phyloP scores from a whole-genome alignment of 2,797 vertebrate genomes.

The Myotis findleyi region DNA sequence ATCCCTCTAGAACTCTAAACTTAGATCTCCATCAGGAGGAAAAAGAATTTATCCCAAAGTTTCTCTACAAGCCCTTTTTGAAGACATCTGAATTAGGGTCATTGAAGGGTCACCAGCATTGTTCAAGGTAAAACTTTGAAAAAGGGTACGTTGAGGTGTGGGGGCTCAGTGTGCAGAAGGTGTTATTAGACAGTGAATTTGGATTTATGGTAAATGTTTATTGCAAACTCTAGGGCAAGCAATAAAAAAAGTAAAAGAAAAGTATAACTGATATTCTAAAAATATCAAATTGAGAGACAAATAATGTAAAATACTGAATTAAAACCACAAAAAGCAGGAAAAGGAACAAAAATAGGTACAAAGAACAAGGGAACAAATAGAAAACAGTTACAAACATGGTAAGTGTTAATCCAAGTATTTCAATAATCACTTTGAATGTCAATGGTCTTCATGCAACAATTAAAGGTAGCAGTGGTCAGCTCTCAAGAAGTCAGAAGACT shows the following conservation, averaged over 20 bases:
- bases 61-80: not conserved
- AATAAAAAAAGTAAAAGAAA: not conserved
- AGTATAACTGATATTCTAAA: not conserved
- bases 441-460: not conserved
- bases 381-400: not conserved
- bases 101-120: accelerated
- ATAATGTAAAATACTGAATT: not conserved
- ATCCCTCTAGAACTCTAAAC: not conserved
- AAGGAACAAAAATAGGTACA: not conserved
- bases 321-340: not conserved
- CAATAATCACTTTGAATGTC: not conserved
- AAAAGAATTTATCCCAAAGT: not conserved
- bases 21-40: not conserved
- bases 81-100: not conserved
- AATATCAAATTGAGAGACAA: not conserved
- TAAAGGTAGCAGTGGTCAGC: not conserved
- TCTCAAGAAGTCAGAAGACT: not conserved
- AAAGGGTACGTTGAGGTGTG: not conserved
- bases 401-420: not conserved
- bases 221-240: not conserved
- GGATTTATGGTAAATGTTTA: not conserved
- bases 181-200: not conserved
- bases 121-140: not conserved
- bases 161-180: not conserved
- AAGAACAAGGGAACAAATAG: not conserved